Evolutionary conservation across 2,888 invertebrate genomes (phyloP).

Genomic region (Pardosa pseudoannulata): DNA sequence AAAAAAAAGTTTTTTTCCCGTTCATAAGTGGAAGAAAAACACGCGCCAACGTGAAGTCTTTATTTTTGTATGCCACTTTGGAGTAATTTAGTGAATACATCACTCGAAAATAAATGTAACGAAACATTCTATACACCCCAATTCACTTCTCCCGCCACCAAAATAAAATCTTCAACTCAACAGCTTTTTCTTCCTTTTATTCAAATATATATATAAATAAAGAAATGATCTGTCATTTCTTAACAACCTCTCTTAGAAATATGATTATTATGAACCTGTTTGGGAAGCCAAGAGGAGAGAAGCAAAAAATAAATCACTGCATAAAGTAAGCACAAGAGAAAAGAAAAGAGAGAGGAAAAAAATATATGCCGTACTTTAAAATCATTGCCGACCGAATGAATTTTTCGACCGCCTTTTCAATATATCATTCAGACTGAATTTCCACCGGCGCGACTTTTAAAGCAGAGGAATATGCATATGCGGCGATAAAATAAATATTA

Average conservation of each 20-base stretch:
- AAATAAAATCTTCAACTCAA: background rate
- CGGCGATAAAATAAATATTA: background rate
- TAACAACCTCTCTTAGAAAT: conserved; percentile 25
- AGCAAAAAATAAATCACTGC: conserved; percentile 24
- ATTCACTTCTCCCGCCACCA: background rate
- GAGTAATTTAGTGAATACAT: conserved; percentile 1
- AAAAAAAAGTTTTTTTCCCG: background rate
- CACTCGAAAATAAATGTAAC: background rate
- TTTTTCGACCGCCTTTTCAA: conserved; percentile 24
- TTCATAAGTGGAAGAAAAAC: background rate
- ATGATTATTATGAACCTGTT: conserved; percentile 52
- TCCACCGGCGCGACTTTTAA: background rate
- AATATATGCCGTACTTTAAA: conserved; percentile 31
- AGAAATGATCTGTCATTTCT: background rate
- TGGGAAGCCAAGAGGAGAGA: conserved; percentile 27
- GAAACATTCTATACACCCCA: background rate
- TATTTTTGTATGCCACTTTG: background rate
- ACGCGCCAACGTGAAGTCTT: background rate
- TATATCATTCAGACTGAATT: conserved; percentile 52
- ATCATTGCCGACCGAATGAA: conserved; percentile 30
- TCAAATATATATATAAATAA: background rate
- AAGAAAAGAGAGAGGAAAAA: background rate
- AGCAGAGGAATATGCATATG: conserved; percentile 1
- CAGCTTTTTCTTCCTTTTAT: background rate
- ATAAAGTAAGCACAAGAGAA: background rate